Conservation (phyloP, 2,797 vertebrate genomes). For the Bucorvus abyssinicus region DNA sequence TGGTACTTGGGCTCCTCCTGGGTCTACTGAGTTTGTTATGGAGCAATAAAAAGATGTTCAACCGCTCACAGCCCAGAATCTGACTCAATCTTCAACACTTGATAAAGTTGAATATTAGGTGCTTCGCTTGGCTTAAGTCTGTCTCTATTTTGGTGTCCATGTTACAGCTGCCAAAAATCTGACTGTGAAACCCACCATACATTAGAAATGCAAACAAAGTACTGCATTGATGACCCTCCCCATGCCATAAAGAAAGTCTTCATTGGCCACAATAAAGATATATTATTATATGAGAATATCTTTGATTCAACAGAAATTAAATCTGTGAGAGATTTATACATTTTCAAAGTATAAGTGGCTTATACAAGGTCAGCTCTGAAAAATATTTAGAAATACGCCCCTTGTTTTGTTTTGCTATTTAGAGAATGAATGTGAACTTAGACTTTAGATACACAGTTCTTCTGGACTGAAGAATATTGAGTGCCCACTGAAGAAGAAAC, state of each 20-base stretch:
- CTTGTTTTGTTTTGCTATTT: neutral
- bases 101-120: neutral
- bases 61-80: conserved; percentile 24
- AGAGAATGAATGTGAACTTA: neutral
- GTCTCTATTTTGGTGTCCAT: neutral
- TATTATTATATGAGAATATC: neutral
- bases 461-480: neutral
- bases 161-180: neutral
- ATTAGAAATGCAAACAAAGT: neutral
- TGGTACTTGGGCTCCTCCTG: conserved; percentile 13
- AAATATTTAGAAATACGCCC: neutral
- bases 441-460: neutral
- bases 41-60: conserved; percentile 35
- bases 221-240: neutral
- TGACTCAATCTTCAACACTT: conserved; percentile 36
- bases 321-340: neutral
- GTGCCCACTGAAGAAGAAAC: neutral
- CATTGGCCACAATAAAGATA: neutral
- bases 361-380: neutral
- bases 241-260: neutral
- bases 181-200: neutral
- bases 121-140: conserved; percentile 19
- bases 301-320: neutral
- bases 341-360: neutral
- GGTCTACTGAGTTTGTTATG: conserved; percentile 32